These are phyloP conservation scores for Acomys russatus DNA, from an alignment of 2,797 vertebrate genomes.

Conservation along the genomic window DNA sequence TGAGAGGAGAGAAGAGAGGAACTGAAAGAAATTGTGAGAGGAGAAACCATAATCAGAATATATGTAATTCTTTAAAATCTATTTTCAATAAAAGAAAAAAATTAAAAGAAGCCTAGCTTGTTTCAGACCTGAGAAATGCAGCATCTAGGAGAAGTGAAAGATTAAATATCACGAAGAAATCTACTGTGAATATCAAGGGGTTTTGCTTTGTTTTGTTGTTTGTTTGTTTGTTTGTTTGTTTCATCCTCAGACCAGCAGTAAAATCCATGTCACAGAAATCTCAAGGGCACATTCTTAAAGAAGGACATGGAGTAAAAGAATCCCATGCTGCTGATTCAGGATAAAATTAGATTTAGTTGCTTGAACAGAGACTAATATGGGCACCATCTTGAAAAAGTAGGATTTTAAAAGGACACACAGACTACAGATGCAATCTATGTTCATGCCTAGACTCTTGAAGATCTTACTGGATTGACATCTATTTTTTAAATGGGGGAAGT, in stretches of 20 bases:
- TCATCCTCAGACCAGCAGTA: not conserved
- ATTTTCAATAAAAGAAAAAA: not conserved
- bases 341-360: not conserved
- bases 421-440: not conserved
- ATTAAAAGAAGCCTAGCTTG: not conserved
- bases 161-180: constrained; percentile 29
- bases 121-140: constrained; percentile 14
- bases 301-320: constrained; percentile 19
- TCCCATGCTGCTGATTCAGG: not conserved
- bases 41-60: not conserved
- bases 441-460: not conserved
- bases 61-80: not conserved
- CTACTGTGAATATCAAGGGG: not conserved
- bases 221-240: not conserved
- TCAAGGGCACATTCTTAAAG: constrained; percentile 21
- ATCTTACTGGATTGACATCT: not conserved
- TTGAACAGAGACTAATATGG: not conserved
- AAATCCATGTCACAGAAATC: constrained; percentile 18
- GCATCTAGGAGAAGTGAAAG: not conserved
- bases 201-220: too few relatives aligned
- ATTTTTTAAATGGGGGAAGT: not conserved
- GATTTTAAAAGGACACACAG: not conserved
- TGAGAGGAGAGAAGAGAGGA: not conserved
- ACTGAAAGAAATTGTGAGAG: not conserved
- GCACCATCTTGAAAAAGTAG: not conserved